Evolutionary conservation across 2,888 invertebrate genomes (phyloP), one percentile per base, ranked within the genome.

Genomic region (Adela reaumurella): DNA sequence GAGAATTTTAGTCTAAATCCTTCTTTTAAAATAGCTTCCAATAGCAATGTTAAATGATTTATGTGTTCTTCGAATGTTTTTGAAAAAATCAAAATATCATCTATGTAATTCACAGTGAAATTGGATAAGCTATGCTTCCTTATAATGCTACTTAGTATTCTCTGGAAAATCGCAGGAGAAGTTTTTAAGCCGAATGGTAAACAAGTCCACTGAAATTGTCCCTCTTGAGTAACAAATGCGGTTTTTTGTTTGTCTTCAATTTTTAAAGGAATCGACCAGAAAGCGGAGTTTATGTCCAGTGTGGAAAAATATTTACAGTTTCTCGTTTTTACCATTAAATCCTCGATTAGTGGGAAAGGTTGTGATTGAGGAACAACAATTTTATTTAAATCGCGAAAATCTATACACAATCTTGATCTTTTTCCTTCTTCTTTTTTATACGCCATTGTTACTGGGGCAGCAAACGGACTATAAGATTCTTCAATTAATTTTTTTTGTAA

Each of bases 151-250:
- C 57, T 52, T 20, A 62, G 45, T 51, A 62, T 62, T 51, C 59
- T 59, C 49, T 68, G 65, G 52, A 68, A 69, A 35, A 66, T 64
- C 1, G 63, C 59, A 17, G 64, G 61, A 1, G 63, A 56, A 0
- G 65, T 62, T 50, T 64, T 67, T n/a, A 63, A 56, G 1, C 64
- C 65, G 56, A 60, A 65, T 1, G 65, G 65, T 24, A 66, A 47
- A 47, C 64, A 61, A 1, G 62, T 62, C 59, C 62, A 59, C 53
- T 61, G 54, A 47, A 53, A 62, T 41, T 62, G 59, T 2, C 60
- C 57, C 42, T 61, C 56, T 47, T 57, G 57, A 11, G 60, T 61
- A 8, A 59, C 57, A 56, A 63, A 65, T 43, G 47, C 63, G 3
- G 60, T 62, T 51, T 65, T 67, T 45, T 58, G 35, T 55, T 58